Evolutionary conservation across 2,888 invertebrate genomes (phyloP).

Genomic region (Drosophila anomalata): DNA sequence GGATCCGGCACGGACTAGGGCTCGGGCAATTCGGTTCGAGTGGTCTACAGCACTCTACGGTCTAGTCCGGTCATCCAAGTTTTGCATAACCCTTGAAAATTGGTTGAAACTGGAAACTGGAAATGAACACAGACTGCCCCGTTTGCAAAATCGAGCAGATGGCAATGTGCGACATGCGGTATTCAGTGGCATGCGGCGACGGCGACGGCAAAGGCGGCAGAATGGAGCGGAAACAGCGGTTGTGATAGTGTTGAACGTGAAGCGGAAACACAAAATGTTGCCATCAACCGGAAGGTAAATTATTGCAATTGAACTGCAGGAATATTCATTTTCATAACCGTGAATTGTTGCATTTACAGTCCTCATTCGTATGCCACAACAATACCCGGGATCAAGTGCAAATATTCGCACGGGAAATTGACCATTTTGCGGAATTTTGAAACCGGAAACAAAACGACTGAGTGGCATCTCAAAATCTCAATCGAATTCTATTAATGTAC

Average conservation of each 20-base stretch:
- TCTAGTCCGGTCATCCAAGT: slow-evolving; percentile 6
- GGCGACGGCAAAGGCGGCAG: background rate
- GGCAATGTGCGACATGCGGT: slow-evolving; percentile 41
- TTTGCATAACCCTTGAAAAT: slow-evolving; percentile 30
- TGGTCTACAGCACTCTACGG: slow-evolving; percentile 12
- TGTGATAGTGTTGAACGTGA: slow-evolving; percentile 48
- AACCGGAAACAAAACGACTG: slow-evolving; percentile 18
- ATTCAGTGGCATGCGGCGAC: slow-evolving; percentile 6
- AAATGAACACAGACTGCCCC: slow-evolving; percentile 22
- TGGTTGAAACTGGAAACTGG: slow-evolving; percentile 22
- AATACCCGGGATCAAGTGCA: slow-evolving; percentile 25
- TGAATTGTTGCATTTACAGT: slow-evolving; percentile 49
- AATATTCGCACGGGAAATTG: slow-evolving; percentile 25
- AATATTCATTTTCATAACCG: slow-evolving; percentile 67
- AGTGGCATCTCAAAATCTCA: slow-evolving; percentile 4
- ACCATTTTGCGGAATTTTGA: slow-evolving; percentile 23
- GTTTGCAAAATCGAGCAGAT: slow-evolving; percentile 58
- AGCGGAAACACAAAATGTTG: slow-evolving; percentile 76
- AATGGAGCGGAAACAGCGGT: slow-evolving; percentile 63
- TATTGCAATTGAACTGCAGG: slow-evolving; percentile 72
- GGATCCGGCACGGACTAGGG: slow-evolving; percentile 27
- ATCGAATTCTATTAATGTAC: background rate
- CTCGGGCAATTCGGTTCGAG: slow-evolving; percentile 34
- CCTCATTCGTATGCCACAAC: slow-evolving; percentile 5
- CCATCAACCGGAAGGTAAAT: slow-evolving; percentile 76